Evolutionary conservation across 2,888 invertebrate species (phyloP).

Genomic region (Stenchaetothrips biformis): DNA sequence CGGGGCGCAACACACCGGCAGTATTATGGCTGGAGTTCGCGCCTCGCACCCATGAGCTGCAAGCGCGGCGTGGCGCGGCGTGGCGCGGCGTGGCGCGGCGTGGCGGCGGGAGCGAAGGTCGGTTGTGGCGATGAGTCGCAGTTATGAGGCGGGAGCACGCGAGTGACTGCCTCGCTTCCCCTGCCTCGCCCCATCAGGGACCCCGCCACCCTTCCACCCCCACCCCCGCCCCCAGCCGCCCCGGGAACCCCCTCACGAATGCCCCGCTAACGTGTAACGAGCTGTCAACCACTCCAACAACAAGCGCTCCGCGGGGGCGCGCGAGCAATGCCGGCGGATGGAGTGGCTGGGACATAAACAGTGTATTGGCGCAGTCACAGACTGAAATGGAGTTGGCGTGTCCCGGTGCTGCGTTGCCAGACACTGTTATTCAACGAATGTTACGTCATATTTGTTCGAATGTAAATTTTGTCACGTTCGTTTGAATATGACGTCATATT

Average conservation of each 20-base stretch:
- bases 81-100: not conserved
- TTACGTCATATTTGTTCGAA: no score
- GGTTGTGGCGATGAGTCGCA: constrained; percentile 22
- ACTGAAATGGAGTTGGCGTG: no score
- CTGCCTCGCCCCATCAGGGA: not conserved
- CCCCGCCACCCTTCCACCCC: not conserved
- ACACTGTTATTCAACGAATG: no score
- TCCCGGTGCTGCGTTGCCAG: no score
- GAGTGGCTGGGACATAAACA: not conserved
- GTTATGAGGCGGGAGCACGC: constrained; percentile 17
- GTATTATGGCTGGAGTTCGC: not conserved
- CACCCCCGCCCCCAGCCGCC: no score
- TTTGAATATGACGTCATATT: no score
- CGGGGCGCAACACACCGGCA: not conserved
- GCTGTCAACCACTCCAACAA: not conserved
- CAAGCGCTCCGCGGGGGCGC: not conserved
- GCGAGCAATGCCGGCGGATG: not conserved
- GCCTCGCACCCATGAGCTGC: not conserved
- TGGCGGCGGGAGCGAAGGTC: constrained; percentile 16
- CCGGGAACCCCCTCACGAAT: no score
- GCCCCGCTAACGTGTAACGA: not conserved
- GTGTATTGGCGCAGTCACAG: no score
- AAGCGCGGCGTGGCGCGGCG: not conserved
- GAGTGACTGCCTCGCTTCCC: not conserved
- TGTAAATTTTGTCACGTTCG: no score